phyloP scores from a whole-genome alignment of 2,113 vertebrate genomes.

The Periophthalmus modestus region DNA sequence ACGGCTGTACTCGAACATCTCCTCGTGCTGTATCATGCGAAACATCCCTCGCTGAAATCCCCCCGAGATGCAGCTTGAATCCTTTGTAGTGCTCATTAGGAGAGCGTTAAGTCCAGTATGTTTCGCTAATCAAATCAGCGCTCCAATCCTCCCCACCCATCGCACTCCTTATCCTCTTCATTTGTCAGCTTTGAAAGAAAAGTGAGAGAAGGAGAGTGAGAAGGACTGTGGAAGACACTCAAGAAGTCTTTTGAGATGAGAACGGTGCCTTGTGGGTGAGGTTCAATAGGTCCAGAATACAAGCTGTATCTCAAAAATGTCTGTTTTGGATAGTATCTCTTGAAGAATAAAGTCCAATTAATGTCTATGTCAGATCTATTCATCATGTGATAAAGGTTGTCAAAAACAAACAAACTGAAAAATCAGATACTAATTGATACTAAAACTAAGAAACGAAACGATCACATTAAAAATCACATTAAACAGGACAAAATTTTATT shows the following conservation, averaged over 20 bases:
- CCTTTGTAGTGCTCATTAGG: constrained; percentile 76
- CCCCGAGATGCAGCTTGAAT: constrained; percentile 56
- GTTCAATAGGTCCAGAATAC: background rate
- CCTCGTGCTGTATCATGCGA: constrained; percentile 31
- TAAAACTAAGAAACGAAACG: too few species aligned
- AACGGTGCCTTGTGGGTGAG: constrained; percentile 18
- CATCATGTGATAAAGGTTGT: background rate
- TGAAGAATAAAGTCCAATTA: constrained; percentile 12
- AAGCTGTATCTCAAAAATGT: constrained; percentile 3
- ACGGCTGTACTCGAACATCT: constrained; percentile 17
- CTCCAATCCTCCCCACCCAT: constrained; percentile 29
- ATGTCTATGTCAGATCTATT: constrained; percentile 4
- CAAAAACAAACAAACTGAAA: background rate
- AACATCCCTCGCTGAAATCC: constrained; percentile 32
- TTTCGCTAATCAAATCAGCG: constrained; percentile 75
- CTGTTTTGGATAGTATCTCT: constrained; percentile 2
- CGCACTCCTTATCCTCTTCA: constrained; percentile 60
- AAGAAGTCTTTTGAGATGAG: constrained; percentile 65
- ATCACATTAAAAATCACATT: too few species aligned
- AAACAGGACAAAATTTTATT: too few species aligned
- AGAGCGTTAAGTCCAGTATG: constrained; percentile 69
- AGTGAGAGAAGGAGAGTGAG: constrained; percentile 32
- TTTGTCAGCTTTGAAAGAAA: constrained; percentile 62
- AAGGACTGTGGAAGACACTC: constrained; percentile 31
- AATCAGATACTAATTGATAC: too few species aligned